These are phyloP conservation scores for Anableps anableps DNA, from an alignment of 2,797 vertebrate genomes.

Conservation along the genomic window DNA sequence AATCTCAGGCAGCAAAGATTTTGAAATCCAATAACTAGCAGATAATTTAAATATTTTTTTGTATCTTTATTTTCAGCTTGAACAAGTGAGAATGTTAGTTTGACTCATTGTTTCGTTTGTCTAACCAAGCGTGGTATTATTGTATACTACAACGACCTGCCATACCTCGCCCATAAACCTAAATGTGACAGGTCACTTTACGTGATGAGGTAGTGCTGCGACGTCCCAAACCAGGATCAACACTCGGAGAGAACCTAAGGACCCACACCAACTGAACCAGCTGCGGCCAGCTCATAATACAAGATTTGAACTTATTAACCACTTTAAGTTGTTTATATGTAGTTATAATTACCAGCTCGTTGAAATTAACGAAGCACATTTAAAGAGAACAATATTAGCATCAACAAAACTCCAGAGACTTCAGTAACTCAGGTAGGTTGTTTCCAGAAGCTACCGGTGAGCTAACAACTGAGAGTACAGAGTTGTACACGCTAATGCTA, in stretches of 20 bases:
- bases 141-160: not conserved
- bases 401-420: slow-evolving; percentile 8
- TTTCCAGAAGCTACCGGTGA: slow-evolving; percentile 47
- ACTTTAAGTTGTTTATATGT: not conserved
- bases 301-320: not conserved
- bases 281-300: slow-evolving; percentile 14
- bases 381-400: not conserved
- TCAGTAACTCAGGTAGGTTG: slow-evolving; percentile 61
- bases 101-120: not conserved
- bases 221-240: slow-evolving; percentile 50
- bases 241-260: slow-evolving; percentile 45
- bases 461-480: slow-evolving; percentile 6
- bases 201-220: slow-evolving; percentile 61
- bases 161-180: slow-evolving; percentile 21
- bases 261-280: slow-evolving; percentile 24
- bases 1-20: not conserved
- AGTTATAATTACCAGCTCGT: not conserved
- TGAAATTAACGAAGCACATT: slow-evolving; percentile 7
- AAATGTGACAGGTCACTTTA: slow-evolving; percentile 20
- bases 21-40: not conserved
- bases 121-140: not conserved
- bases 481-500: slow-evolving; percentile 61
- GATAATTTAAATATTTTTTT: not conserved
- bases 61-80: not conserved
- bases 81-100: not conserved